phyloP scores from a whole-genome alignment of 2,797 vertebrate species.

The Callimico goeldii region DNA sequence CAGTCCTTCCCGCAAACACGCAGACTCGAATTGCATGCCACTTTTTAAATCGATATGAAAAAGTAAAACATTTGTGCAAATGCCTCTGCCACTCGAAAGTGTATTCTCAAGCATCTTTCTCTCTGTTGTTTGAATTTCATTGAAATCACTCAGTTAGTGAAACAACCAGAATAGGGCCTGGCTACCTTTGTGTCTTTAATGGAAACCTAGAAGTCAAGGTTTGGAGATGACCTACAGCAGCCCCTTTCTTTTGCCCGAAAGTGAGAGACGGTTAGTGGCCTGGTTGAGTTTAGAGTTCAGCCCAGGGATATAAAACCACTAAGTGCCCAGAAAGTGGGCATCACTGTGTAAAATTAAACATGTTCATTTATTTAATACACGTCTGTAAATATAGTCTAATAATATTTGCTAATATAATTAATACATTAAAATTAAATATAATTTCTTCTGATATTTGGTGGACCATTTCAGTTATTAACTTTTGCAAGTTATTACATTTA shows the following conservation, averaged over 20 bases:
- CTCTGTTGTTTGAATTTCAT: neutral
- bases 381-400: neutral
- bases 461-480: neutral
- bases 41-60: conserved; percentile 59
- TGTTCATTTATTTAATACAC: neutral
- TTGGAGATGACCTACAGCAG: neutral
- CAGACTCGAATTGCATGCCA: neutral
- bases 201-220: neutral
- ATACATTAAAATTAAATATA: neutral
- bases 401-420: neutral
- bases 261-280: fast-evolving
- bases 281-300: neutral
- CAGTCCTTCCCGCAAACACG: conserved; percentile 55
- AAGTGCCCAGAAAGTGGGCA: neutral
- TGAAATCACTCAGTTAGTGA: neutral
- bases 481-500: neutral
- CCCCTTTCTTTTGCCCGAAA: neutral
- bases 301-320: neutral
- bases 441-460: neutral
- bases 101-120: neutral
- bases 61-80: neutral
- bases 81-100: conserved; percentile 2
- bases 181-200: neutral
- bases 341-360: neutral
- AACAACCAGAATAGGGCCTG: neutral